These are phyloP conservation scores for Pogoniulus pusillus DNA, from an alignment of 2,797 vertebrate genomes.

Conservation along the genomic window DNA sequence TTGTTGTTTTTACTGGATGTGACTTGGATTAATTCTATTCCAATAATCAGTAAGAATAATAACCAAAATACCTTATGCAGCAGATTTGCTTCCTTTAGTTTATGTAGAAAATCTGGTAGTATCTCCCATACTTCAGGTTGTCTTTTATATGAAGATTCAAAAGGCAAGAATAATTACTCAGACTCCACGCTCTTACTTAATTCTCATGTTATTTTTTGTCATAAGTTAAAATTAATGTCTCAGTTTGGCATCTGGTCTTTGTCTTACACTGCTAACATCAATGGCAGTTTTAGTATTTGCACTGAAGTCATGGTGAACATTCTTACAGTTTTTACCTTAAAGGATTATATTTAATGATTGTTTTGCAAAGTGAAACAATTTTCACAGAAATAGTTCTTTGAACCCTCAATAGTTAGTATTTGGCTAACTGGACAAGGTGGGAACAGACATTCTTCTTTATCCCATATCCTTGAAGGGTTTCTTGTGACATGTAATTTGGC, in stretches of 20 bases:
- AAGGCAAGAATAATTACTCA: background rate
- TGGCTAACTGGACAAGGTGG: background rate
- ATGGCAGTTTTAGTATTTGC: background rate
- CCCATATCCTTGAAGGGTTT: background rate
- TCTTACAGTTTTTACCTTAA: background rate
- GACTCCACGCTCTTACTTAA: background rate
- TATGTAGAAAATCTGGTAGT: background rate
- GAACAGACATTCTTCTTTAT: background rate
- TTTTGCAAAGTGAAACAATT: background rate
- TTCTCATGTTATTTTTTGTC: background rate
- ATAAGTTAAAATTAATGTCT: background rate
- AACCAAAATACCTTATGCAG: background rate
- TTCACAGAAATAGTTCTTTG: background rate
- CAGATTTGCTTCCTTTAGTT: background rate
- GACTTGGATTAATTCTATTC: slow-evolving; percentile 14
- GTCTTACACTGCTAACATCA: background rate
- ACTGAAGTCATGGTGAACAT: background rate
- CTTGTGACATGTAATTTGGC: background rate
- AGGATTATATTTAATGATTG: background rate
- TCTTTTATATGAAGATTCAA: background rate
- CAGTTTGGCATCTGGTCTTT: background rate
- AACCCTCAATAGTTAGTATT: background rate
- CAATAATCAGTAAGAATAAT: background rate
- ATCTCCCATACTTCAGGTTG: background rate
- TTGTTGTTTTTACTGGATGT: slow-evolving; percentile 15